These are phyloP conservation scores for Fragum whitleyi DNA, from an alignment of 2,888 invertebrate genomes.

Conservation along the genomic window DNA sequence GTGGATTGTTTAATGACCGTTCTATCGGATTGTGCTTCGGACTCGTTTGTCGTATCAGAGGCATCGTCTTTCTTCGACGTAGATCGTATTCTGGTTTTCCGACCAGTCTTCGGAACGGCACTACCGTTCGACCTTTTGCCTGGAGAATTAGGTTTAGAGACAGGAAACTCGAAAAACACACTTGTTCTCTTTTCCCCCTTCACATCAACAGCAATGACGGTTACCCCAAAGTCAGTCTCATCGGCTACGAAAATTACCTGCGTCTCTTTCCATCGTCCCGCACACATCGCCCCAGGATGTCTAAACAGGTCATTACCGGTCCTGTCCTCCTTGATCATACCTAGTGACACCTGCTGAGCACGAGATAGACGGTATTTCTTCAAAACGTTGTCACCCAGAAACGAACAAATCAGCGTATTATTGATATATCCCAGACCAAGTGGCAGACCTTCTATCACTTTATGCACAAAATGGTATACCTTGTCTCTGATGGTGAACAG, in stretches of 20 bases:
- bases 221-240: constrained; percentile 59
- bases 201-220: constrained; percentile 45
- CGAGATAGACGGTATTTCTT: constrained; percentile 52
- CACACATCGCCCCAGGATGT: constrained; percentile 54
- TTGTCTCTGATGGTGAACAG: constrained; percentile 61
- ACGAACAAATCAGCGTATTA: constrained; percentile 58
- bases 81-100: constrained; percentile 15
- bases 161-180: constrained; percentile 58
- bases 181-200: constrained; percentile 45
- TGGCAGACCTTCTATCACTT: constrained; percentile 44
- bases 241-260: constrained; percentile 53
- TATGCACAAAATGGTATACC: constrained; percentile 57
- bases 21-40: constrained; percentile 26
- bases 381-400: constrained; percentile 37
- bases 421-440: constrained; percentile 50
- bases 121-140: constrained; percentile 31
- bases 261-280: constrained; percentile 33
- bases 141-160: constrained; percentile 39
- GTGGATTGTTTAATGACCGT: constrained; percentile 12
- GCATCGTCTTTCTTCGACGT: constrained; percentile 48
- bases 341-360: constrained; percentile 48
- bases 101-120: constrained; percentile 37
- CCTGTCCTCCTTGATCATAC: constrained; percentile 44
- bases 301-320: constrained; percentile 59
- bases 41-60: constrained; percentile 45